A percentile compares a stretch with the other conserved stretches of the same genome.
Conservation (phyloP, 2,888 invertebrate genomes). For the Nymphalis polychloros region DNA sequence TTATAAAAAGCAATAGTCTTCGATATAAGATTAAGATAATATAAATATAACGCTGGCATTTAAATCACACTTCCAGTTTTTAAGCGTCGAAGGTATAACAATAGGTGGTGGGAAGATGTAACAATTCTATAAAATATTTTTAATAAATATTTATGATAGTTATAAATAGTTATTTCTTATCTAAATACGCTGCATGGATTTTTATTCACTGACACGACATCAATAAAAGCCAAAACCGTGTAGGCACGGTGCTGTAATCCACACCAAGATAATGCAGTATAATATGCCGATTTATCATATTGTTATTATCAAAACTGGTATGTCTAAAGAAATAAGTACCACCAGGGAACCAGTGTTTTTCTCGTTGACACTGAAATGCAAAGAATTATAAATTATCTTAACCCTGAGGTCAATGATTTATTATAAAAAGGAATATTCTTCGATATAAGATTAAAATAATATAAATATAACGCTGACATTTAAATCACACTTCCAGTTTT, state of each 20-base stretch:
- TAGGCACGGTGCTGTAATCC: slow-evolving; percentile 30
- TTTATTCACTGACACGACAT: slow-evolving; percentile 28
- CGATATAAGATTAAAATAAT: slow-evolving; percentile 27
- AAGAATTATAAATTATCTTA: slow-evolving; percentile 53
- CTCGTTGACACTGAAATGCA: slow-evolving; percentile 48
- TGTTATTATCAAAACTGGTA: slow-evolving; percentile 32
- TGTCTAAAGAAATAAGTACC: slow-evolving; percentile 28
- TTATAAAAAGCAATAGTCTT: slow-evolving; percentile 41
- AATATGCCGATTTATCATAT: slow-evolving; percentile 42
- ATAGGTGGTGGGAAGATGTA: too few species aligned
- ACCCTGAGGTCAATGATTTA: slow-evolving; percentile 62
- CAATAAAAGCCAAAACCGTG: slow-evolving; percentile 27
- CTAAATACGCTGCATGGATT: slow-evolving; percentile 22
- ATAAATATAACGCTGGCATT: slow-evolving; percentile 22
- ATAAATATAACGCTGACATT: slow-evolving; percentile 23
- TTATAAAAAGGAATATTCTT: slow-evolving; percentile 41
- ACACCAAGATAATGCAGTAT: too few species aligned
- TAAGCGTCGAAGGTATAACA: neutral
- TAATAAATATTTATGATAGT: slow-evolving; percentile 27
- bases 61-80: slow-evolving; percentile 21
- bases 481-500: slow-evolving; percentile 21
- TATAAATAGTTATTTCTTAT: slow-evolving; percentile 31
- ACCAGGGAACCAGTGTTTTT: slow-evolving; percentile 39
- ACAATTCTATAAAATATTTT: too few species aligned
- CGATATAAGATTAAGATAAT: slow-evolving; percentile 27